Base-by-base conservation (phyloP, 1,140 invertebrate species). In the Rhyacophila brunnea region DNA sequence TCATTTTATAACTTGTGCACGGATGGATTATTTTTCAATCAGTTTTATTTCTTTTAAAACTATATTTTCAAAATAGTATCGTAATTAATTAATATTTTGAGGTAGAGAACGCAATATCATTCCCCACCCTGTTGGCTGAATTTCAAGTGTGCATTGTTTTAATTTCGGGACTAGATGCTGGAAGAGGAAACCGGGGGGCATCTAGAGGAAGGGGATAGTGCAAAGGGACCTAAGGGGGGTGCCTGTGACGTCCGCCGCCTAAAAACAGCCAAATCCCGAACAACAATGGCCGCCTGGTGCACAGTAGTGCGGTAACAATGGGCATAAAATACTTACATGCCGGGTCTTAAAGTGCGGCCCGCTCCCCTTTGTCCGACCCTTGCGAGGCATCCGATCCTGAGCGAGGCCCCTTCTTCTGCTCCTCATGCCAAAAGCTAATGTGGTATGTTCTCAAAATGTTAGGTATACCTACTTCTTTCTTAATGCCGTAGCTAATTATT, bases 301-400 rank as follows among this genome's bases (percentile, higher is more conserved):
- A 64, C 61, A 64, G n/a, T n/a, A n/a, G 55, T 64, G 57, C 56
- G 51, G 56, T 50, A 62, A 62, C 60, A 62, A 62, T 62, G 49
- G 60, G 47, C 49, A 50, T 48, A 53, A 58, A 62, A 62, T 58
- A 62, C 60, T 58, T 52, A 57, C 60, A 57, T 44, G 42, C 40
- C 19, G 19, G 51, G 53, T 35, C 51, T 60, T 60, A 60, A 60
- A 60, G 50, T 42, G 32, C 51, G 44, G 36, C 17, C 48, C 44
- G 2, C 28, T 15, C 42, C 51, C 38, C 19, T 28, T 28, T 28
- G 23, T 28, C 23, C 23, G 23, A 28, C 23, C 23, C 23, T 28
- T 28, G 23, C 23, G 23, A 28, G 23, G 23, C 23, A 28, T 28
- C 23, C 23, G 23, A 28, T 28, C 23, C 23, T 28, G 23, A 28